Base-by-base conservation (phyloP, 1,140 invertebrate genomes). In the Bombus confusus region DNA sequence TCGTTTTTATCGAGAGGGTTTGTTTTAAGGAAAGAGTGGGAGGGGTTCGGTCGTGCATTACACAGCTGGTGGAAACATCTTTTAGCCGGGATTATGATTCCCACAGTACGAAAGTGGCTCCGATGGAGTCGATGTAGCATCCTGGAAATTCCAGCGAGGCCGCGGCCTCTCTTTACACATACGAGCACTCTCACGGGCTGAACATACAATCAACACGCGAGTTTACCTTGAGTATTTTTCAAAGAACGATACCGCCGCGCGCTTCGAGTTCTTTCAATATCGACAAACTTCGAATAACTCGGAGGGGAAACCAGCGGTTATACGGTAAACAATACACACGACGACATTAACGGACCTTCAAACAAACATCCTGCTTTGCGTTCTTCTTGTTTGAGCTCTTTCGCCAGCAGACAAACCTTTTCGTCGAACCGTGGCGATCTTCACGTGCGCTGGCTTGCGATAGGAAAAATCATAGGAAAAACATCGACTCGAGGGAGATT, bases 221-320 rank as follows among this genome's bases (percentile, higher is more conserved):
- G 90, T 91, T 91, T 91, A 88, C 90, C 89, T 91, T 90, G 90
- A 91, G 87, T 91, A 91, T 93, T 92, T 92, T 92, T 88, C 91
- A 93, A 93, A 93, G 91, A 88, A 91, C 88, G 90, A 91, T 90
- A 91, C 82, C 86, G 88, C 83, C 89, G 75, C 89, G 75, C 84
- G 69, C 81, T 73, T 89, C 83, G 88, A 81, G 71, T 89, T 78
- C 88, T 88, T 85, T 90, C 91, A 86, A 87, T 87, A 91, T 91
- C 89, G 88, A 89, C 87, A 88, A 86, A 91, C 86, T 81, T 75
- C 68, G 83, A 87, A 83, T 74, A 87, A 82, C 87, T n/a, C 71
- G 43, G 47, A 72, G 84, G 80, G 86, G 80, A 86, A 84, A 79
- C 86, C 78, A 72, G 86, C 89, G 87, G 89, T 85, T 92, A 81